Evolutionary conservation across 2,888 invertebrate genomes (phyloP).

Genomic region (Halictus ligatus): DNA sequence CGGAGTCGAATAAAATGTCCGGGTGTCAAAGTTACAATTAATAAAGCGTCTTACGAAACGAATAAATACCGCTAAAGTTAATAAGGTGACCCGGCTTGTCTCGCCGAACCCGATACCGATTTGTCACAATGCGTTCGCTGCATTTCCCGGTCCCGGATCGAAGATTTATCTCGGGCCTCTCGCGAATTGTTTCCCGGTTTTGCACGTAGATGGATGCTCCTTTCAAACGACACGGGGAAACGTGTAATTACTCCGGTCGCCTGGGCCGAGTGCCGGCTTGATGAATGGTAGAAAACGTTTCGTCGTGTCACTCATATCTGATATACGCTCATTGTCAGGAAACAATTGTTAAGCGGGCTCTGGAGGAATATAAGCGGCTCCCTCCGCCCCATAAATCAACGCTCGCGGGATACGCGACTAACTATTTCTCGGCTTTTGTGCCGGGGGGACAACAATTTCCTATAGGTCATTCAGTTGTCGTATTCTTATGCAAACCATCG

Average conservation of each 20-base stretch:
- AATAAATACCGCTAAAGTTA: neutral
- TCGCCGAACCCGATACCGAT: neutral
- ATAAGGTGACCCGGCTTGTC: neutral
- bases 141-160: constrained; percentile 17
- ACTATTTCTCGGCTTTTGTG: constrained; percentile 65
- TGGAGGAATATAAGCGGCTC: constrained; percentile 64
- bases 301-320: constrained; percentile 72
- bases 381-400: constrained; percentile 68
- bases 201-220: constrained; percentile 64
- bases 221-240: constrained; percentile 69
- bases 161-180: constrained; percentile 48
- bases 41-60: too few relatives aligned
- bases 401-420: constrained; percentile 54
- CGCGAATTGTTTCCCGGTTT: constrained; percentile 53
- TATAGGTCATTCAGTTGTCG: constrained; percentile 69
- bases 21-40: too few relatives aligned
- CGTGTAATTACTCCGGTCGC: constrained; percentile 70
- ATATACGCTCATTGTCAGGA: constrained; percentile 74
- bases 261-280: constrained; percentile 68
- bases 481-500: constrained; percentile 66
- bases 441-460: constrained; percentile 66
- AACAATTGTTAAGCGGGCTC: constrained; percentile 70
- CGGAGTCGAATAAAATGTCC: too few relatives aligned
- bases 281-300: constrained; percentile 73
- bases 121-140: neutral